Evolutionary conservation across 1,140 invertebrate genomes (phyloP), one percentile per base, ranked within the genome.

Genomic region (Solenopsis invicta): DNA sequence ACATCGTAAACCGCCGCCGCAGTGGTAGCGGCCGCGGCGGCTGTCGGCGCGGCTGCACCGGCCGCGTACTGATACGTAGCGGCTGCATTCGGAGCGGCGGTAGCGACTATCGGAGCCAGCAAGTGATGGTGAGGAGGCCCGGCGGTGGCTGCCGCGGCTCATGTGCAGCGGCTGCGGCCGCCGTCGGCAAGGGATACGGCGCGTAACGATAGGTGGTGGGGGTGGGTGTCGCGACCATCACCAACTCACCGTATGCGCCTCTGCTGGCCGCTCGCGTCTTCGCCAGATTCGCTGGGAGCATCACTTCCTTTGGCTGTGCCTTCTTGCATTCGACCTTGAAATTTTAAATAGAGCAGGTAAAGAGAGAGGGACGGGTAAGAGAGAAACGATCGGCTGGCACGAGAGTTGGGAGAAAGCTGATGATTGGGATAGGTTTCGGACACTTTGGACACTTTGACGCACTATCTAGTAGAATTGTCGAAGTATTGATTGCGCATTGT

Each of bases 291-390:
- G 98, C 97, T 92, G 98, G 98, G 94, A 99, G 97, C 99, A 99
- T 99, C 92, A 99, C 99, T 97, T 99, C 99, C 97, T 99, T 99
- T 81, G 99, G 99, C 96, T 99, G 99, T 94, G 99, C 99, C 96
- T 99, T 99, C 97, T 99, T 99, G 96, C 99, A 99, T 96, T 99
- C 99, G 96, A 99, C 99, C 99, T 99, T 96, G 41, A 96, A 97
- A 90, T 81, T 78, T 45, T 61, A 89, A 29, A 89, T n/a, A 80
- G 45, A 61, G 21, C 54, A 54, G 66, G 41, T 41, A 48, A 84
- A 71, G 80, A 48, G 41, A 82, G 18, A 24, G 37, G 41, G 67
- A 74, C 18, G 80, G 50, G 10, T 81, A n/a, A n/a, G 13, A 37
- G 29, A 56, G 18, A 52, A 37, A 34, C 77, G 62, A 41, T 21